These are phyloP conservation scores for Lepisosteus osseus DNA, from an alignment of 2,113 vertebrate genomes.

Conservation along the genomic window DNA sequence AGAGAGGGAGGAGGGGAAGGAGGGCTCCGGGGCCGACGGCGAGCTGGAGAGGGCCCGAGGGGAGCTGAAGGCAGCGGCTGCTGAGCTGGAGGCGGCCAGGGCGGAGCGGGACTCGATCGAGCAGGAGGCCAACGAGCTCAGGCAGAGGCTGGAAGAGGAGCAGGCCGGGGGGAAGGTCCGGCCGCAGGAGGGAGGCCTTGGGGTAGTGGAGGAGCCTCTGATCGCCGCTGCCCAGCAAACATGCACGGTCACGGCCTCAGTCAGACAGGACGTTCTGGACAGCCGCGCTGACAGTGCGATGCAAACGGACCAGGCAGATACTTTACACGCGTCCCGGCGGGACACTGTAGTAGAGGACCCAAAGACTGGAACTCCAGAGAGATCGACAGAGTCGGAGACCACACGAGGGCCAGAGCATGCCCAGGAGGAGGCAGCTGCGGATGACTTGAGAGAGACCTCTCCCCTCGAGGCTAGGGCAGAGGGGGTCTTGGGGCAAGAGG, in stretches of 20 bases:
- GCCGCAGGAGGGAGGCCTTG: conserved; percentile 9
- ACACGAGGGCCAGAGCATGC: neutral
- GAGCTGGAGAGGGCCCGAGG: conserved; percentile 47
- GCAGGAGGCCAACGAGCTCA: conserved; percentile 50
- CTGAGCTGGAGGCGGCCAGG: conserved; percentile 44
- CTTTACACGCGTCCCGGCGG: conserved; percentile 19
- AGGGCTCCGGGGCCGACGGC: conserved; percentile 20
- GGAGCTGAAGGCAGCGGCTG: conserved; percentile 45
- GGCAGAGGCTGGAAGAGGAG: conserved; percentile 48
- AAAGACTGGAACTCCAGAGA: conserved; percentile 29
- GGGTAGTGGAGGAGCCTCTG: conserved; percentile 39
- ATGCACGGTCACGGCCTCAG: conserved; percentile 24
- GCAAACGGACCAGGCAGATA: neutral
- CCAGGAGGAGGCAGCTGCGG: conserved; percentile 7
- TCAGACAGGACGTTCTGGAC: conserved; percentile 24
- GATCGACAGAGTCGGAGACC: conserved; percentile 36
- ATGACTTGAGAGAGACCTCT: conserved; percentile 42
- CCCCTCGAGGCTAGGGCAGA: conserved; percentile 35
- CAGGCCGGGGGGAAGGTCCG: conserved; percentile 41
- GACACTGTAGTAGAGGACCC: conserved; percentile 23
- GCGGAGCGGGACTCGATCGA: conserved; percentile 54
- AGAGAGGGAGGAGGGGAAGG: conserved; percentile 47
- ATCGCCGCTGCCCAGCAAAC: conserved; percentile 30
- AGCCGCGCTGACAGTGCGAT: conserved; percentile 23
- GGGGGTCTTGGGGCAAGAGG: conserved; percentile 15